A percentile compares a stretch with the other conserved stretches of the same genome.
Evolutionary conservation across 2,888 invertebrate species (phyloP).

Genomic region (Habroteleia sp.): DNA sequence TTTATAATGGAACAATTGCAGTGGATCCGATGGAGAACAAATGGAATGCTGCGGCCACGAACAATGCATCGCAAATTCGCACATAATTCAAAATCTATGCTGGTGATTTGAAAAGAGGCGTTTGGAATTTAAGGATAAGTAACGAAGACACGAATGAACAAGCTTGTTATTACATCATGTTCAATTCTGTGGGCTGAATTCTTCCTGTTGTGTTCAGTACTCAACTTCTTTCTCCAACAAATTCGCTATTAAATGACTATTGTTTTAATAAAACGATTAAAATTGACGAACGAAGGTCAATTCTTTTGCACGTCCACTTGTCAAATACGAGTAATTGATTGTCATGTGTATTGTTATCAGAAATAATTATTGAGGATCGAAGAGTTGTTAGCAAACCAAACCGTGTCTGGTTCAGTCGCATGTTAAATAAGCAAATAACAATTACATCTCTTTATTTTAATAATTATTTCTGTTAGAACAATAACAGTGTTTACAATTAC

Average conservation of each 20-base stretch:
- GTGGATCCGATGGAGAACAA: conserved; percentile 40
- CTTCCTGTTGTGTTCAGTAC: conserved; percentile 23
- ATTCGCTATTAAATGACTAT: conserved; percentile 5
- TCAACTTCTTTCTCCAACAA: neutral
- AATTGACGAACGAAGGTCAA: conserved; percentile 23
- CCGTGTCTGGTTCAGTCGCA: too few relatives aligned
- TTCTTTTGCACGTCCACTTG: conserved; percentile 9
- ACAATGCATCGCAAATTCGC: conserved; percentile 59
- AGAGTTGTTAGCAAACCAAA: conserved; percentile 7
- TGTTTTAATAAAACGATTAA: conserved; percentile 10
- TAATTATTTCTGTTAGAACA: too few relatives aligned
- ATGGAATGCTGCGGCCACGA: conserved; percentile 31
- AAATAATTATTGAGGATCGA: conserved; percentile 15
- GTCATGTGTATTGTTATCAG: conserved; percentile 9
- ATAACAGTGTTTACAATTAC: too few relatives aligned
- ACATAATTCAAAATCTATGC: conserved; percentile 59
- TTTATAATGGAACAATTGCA: conserved; percentile 58
- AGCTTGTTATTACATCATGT: conserved; percentile 32
- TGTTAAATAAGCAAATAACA: too few relatives aligned
- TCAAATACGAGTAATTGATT: conserved; percentile 16
- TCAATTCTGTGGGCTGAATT: conserved; percentile 51
- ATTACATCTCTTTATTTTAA: too few relatives aligned
- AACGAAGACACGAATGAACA: conserved; percentile 17
- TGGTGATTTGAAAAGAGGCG: conserved; percentile 55
- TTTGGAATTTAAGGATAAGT: conserved; percentile 57